phyloP scores from a whole-genome alignment of 2,888 invertebrate genomes.

The Cheilosia soror region DNA sequence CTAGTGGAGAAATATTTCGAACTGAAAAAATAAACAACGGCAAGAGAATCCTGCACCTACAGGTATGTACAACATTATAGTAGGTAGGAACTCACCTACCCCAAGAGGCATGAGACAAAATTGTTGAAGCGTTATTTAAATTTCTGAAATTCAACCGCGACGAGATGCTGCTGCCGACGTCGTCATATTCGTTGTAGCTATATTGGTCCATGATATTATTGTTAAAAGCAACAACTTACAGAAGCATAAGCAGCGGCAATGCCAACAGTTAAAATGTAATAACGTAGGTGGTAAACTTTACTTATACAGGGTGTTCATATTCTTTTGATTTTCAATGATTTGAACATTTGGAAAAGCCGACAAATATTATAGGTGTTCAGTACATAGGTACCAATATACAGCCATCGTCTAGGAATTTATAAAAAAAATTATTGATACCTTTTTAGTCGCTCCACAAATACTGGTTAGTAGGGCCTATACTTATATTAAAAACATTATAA shows the following conservation, averaged over 20 bases:
- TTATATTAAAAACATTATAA: too few species aligned
- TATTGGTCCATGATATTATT: slow-evolving; percentile 22
- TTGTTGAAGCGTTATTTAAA: slow-evolving; percentile 68
- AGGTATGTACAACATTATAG: not conserved
- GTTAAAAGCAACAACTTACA: slow-evolving; percentile 33
- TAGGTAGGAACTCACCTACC: slow-evolving; percentile 33
- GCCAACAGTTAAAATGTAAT: slow-evolving; percentile 24
- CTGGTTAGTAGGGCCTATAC: too few species aligned
- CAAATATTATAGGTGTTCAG: not conserved
- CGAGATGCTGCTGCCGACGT: slow-evolving; percentile 21
- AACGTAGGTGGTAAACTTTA: not conserved
- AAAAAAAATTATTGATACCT: too few species aligned
- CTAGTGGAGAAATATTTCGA: slow-evolving; percentile 14
- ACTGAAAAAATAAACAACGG: not conserved
- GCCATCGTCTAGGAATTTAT: too few species aligned
- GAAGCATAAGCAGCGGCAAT: slow-evolving; percentile 2
- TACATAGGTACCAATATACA: too few species aligned
- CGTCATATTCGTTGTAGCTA: not conserved
- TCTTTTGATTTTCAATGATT: not conserved
- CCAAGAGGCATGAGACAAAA: slow-evolving; percentile 56
- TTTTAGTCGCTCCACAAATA: too few species aligned
- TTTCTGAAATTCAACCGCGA: slow-evolving; percentile 65
- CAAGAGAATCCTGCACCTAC: slow-evolving; percentile 10
- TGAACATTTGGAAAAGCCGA: not conserved
- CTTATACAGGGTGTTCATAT: slow-evolving; percentile 11